Percentiles rank a stretch among this genome's conserved stretches.
These are phyloP conservation scores for Myotis daubentonii DNA, from an alignment of 2,797 vertebrate genomes.

Conservation along the genomic window DNA sequence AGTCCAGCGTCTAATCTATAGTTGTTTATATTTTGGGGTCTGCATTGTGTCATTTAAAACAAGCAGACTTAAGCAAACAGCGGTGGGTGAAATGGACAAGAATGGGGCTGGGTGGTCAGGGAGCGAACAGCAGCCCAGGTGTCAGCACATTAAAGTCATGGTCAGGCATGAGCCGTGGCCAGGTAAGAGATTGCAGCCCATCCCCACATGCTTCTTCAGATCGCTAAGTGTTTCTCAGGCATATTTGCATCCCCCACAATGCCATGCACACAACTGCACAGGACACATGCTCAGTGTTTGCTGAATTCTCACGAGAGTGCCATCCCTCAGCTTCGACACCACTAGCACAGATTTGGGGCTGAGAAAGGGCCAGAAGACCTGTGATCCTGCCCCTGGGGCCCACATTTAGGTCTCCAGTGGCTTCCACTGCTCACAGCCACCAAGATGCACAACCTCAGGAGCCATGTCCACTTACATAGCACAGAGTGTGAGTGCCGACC, in stretches of 20 bases:
- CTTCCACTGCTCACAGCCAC: background rate
- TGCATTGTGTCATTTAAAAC: slow-evolving; percentile 16
- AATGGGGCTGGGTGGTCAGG: no score
- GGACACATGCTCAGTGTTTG: background rate
- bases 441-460: background rate
- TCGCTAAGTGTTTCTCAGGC: background rate
- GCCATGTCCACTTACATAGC: background rate
- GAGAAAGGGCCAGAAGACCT: background rate
- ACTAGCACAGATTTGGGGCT: background rate
- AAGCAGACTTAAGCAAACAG: background rate
- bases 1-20: background rate
- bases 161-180: background rate
- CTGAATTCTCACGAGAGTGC: background rate
- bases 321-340: background rate
- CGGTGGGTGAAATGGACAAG: background rate
- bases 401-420: background rate
- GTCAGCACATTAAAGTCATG: background rate
- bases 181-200: background rate
- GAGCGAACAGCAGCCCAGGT: background rate
- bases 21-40: background rate
- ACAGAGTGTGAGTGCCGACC: background rate
- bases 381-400: background rate
- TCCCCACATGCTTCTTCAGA: background rate
- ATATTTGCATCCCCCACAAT: background rate
- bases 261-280: accelerated